Conservation (phyloP, 2,888 invertebrate species). For the Himalopsyche anomala region DNA sequence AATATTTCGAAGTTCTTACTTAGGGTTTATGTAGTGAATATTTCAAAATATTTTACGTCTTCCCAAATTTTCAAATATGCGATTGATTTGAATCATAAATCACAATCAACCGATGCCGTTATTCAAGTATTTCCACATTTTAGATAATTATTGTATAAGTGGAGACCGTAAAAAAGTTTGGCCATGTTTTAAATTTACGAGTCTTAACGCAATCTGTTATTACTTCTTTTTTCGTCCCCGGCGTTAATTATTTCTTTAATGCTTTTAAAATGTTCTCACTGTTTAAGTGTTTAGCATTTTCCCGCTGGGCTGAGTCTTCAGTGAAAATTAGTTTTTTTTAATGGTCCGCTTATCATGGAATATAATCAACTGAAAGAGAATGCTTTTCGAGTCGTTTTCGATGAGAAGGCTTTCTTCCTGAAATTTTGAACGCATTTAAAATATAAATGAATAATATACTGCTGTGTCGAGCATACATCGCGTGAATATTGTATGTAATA, state of each 20-base stretch:
- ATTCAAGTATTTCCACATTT: constrained; percentile 25
- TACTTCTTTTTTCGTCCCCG: constrained; percentile 10
- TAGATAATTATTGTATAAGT: constrained; percentile 30
- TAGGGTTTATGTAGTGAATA: too few relatives aligned
- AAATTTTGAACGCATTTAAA: not conserved
- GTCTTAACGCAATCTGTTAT: constrained; percentile 20
- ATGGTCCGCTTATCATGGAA: constrained; percentile 3
- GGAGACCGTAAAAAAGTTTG: constrained; percentile 13
- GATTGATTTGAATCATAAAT: too few relatives aligned
- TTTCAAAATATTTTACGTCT: too few relatives aligned
- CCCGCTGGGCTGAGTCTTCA: not conserved
- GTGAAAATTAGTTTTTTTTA: constrained; percentile 33
- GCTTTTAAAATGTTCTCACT: constrained; percentile 34
- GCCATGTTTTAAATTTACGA: constrained; percentile 26
- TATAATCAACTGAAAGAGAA: not conserved
- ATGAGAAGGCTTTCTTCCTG: not conserved
- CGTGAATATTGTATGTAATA: too few relatives aligned
- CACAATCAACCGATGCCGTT: not conserved
- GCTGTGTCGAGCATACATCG: not conserved
- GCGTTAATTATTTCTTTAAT: constrained; percentile 29
- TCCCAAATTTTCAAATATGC: too few relatives aligned
- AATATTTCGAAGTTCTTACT: too few relatives aligned
- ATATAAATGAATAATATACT: not conserved
- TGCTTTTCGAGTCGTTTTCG: not conserved
- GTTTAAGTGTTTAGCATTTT: constrained; percentile 34